phyloP scores from a whole-genome alignment of 2,113 vertebrate genomes.

The Sula dactylatra region DNA sequence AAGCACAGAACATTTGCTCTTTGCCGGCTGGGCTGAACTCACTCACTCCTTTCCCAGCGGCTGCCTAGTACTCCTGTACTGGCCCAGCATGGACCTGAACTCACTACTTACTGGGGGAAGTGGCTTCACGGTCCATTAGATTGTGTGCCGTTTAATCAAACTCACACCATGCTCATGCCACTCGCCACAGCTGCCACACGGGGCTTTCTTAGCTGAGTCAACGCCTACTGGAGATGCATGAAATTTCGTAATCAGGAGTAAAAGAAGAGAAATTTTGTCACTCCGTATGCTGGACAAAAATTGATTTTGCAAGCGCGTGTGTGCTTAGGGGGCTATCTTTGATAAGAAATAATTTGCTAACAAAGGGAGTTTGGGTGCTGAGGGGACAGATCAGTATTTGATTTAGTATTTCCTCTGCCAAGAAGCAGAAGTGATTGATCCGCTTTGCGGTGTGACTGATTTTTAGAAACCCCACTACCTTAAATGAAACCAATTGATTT shows the following conservation, averaged over 20 bases:
- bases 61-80: background rate
- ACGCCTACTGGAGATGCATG: background rate
- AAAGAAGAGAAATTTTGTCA: background rate
- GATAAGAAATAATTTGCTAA: background rate
- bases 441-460: background rate
- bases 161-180: accelerated
- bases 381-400: background rate
- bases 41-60: background rate
- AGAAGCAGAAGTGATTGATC: background rate
- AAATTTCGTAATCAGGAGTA: too few species aligned
- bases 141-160: background rate
- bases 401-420: background rate
- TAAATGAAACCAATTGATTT: background rate
- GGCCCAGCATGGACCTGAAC: background rate
- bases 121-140: background rate
- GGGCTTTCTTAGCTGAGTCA: background rate
- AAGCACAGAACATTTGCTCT: background rate
- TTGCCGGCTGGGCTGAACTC: background rate
- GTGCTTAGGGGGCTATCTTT: background rate
- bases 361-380: background rate
- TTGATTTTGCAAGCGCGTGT: background rate
- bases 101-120: background rate
- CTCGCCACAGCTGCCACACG: background rate
- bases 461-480: background rate
- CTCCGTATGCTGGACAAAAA: background rate